phyloP scores from a whole-genome alignment of 2,888 invertebrate species.

The Rhorus exstirpatorius region DNA sequence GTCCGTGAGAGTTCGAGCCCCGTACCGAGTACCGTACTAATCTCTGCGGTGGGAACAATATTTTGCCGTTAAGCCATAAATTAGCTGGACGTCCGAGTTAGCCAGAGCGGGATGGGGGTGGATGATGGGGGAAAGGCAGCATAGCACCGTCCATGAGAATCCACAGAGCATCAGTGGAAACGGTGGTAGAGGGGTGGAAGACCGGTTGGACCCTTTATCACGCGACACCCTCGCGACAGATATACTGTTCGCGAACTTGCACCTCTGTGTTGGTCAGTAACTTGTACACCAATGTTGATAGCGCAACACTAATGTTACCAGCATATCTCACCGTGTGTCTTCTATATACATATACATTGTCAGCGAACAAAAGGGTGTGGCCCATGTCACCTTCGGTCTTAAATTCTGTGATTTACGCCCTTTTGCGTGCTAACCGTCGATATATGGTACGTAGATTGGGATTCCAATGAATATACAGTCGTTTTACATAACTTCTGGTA shows the following conservation, averaged over 20 bases:
- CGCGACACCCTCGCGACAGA: conserved; percentile 75
- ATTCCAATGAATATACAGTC: conserved; percentile 35
- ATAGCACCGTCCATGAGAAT: conserved; percentile 39
- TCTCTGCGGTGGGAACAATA: conserved; percentile 79
- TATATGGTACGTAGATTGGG: conserved; percentile 9
- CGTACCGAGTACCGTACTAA: conserved; percentile 72
- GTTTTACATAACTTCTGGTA: conserved; percentile 14
- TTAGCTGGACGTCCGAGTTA: conserved; percentile 73
- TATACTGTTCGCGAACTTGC: conserved; percentile 76
- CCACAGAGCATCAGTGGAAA: conserved; percentile 54
- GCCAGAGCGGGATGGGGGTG: conserved; percentile 33
- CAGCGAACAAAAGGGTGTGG: neutral
- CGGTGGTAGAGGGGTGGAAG: conserved; percentile 39
- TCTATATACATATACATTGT: neutral
- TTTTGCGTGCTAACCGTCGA: neutral
- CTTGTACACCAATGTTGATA: conserved; percentile 42
- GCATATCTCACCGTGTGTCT: neutral
- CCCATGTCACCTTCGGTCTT: neutral
- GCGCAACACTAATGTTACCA: conserved; percentile 40
- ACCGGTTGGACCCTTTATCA: conserved; percentile 76
- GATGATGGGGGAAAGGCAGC: neutral
- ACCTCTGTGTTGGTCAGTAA: conserved; percentile 53
- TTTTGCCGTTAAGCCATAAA: conserved; percentile 78
- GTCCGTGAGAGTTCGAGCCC: neutral
- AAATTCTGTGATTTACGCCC: neutral